phyloP scores from a whole-genome alignment of 92 coral and sea anemone species.

The Epizoanthus rinbou region DNA sequence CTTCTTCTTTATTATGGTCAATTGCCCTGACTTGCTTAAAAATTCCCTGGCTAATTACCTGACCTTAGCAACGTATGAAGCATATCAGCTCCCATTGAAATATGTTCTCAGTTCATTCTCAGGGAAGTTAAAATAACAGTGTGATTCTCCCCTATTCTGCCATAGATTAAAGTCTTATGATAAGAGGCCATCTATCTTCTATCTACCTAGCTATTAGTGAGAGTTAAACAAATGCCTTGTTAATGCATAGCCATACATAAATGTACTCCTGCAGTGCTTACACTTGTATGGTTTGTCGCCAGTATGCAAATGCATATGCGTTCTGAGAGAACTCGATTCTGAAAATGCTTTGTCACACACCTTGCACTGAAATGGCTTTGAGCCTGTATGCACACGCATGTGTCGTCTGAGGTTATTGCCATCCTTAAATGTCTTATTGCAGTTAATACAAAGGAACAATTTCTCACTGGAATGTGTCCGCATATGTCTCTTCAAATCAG shows the following conservation, averaged over 20 bases:
- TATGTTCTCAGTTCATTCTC: no score
- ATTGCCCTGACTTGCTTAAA: no score
- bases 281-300: background rate
- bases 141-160: no score
- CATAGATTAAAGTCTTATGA: no score
- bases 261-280: background rate
- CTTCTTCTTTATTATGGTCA: no score
- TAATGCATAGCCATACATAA: background rate
- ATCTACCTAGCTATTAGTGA: background rate
- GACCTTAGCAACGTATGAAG: no score
- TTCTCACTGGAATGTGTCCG: background rate
- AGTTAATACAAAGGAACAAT: background rate
- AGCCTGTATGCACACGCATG: background rate
- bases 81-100: no score
- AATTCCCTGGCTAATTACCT: no score
- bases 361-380: background rate
- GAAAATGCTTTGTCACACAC: background rate
- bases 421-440: background rate
- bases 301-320: background rate
- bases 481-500: conserved; percentile 4
- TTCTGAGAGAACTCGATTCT: background rate
- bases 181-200: no score
- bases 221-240: background rate
- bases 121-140: no score
- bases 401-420: conserved; percentile 2